phyloP scores from a whole-genome alignment of 2,113 vertebrate species.

The Myxocyprinus asiaticus region DNA sequence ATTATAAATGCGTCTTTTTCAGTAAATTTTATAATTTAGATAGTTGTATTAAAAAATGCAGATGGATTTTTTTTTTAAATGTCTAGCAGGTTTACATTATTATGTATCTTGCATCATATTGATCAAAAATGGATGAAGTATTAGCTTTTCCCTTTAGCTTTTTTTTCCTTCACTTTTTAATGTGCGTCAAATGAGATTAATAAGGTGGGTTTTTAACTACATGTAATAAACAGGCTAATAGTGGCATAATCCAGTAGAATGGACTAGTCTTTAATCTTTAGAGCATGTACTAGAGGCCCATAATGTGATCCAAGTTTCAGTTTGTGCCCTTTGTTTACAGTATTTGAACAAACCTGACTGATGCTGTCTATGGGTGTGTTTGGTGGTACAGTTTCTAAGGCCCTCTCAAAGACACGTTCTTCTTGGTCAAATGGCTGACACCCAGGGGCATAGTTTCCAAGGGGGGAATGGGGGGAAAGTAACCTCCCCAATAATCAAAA shows the following conservation, averaged over 20 bases:
- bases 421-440: too few species aligned
- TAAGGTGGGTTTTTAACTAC: constrained; percentile 12
- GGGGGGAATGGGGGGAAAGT: too few species aligned
- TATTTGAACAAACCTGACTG: constrained; percentile 41
- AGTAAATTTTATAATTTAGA: constrained; percentile 75
- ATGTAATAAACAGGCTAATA: constrained; percentile 60
- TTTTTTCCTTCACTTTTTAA: constrained; percentile 26
- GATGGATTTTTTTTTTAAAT: constrained; percentile 42
- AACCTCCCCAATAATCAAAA: too few species aligned
- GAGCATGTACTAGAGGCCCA: neutral
- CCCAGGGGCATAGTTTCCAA: too few species aligned
- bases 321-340: constrained; percentile 37
- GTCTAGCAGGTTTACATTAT: constrained; percentile 77
- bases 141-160: constrained; percentile 72
- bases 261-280: constrained; percentile 55
- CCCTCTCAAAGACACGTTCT: constrained; percentile 1
- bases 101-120: constrained; percentile 72
- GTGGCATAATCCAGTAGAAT: constrained; percentile 62
- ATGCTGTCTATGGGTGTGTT: constrained; percentile 20
- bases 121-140: constrained; percentile 77
- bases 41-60: constrained; percentile 73
- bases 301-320: constrained; percentile 47
- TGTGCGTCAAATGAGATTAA: constrained; percentile 63
- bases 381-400: constrained; percentile 24
- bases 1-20: constrained; percentile 77